These are phyloP conservation scores for Gobiocypris rarus DNA, from an alignment of 2,113 vertebrate species.

Conservation along the genomic window DNA sequence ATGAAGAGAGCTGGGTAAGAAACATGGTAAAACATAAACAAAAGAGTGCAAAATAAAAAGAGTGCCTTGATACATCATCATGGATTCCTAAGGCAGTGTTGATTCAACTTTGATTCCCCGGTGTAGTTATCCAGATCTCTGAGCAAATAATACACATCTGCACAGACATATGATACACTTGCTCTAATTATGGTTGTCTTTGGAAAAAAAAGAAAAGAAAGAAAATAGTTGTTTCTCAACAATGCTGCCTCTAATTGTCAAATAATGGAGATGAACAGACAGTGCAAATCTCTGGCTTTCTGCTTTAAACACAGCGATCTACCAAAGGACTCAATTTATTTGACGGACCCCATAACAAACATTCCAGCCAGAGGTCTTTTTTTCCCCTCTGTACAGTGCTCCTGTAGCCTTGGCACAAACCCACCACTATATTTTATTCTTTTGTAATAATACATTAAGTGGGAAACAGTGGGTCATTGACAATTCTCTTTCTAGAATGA, in stretches of 20 bases:
- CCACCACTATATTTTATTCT: slow-evolving; percentile 65
- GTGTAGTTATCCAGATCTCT: slow-evolving; percentile 27
- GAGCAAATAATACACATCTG: slow-evolving; percentile 23
- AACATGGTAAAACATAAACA: slow-evolving; percentile 1
- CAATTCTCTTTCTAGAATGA: slow-evolving; percentile 75
- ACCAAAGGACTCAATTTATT: slow-evolving; percentile 59
- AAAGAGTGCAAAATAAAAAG: neutral
- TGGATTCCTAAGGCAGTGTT: slow-evolving; percentile 11
- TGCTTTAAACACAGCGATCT: slow-evolving; percentile 46
- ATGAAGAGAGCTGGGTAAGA: neutral
- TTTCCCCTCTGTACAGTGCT: slow-evolving; percentile 50
- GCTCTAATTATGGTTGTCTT: slow-evolving; percentile 35
- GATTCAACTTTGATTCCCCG: slow-evolving; percentile 40
- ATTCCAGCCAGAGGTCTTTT: slow-evolving; percentile 54
- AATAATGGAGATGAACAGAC: slow-evolving; percentile 29
- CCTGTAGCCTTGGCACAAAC: slow-evolving; percentile 50
- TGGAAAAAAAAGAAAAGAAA: slow-evolving; percentile 21
- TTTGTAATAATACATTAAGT: slow-evolving; percentile 71
- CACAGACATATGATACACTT: neutral
- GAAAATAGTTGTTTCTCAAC: slow-evolving; percentile 2
- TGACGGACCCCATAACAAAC: slow-evolving; percentile 48
- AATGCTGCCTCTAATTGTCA: slow-evolving; percentile 11
- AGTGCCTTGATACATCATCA: neutral
- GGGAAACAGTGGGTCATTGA: slow-evolving; percentile 68
- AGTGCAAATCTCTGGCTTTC: slow-evolving; percentile 24